These are phyloP conservation scores for Corythucha ciliata DNA, from an alignment of 2,888 invertebrate genomes.

Conservation along the genomic window DNA sequence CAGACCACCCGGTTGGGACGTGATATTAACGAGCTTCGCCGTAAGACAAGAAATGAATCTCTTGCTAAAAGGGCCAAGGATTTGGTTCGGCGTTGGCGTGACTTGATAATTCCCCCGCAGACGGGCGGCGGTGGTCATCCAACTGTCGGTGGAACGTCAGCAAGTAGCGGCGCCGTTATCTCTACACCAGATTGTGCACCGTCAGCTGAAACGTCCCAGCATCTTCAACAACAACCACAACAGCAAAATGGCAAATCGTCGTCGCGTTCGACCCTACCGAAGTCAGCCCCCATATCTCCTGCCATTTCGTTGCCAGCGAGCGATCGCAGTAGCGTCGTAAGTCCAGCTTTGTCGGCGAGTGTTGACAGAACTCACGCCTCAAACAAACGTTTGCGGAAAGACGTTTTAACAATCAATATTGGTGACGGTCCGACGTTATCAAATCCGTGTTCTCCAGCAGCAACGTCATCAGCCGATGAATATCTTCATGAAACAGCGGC, in stretches of 20 bases:
- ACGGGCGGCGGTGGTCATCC: too few relatives aligned
- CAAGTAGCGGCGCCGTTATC: constrained; percentile 1
- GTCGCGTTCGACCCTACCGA: constrained; percentile 20
- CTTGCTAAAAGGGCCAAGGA: constrained; percentile 85
- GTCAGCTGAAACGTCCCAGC: constrained; percentile 6
- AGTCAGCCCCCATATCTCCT: constrained; percentile 38
- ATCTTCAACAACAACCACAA: too few relatives aligned
- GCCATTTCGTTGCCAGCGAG: constrained; percentile 42
- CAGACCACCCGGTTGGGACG: constrained; percentile 91
- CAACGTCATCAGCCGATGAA: too few relatives aligned
- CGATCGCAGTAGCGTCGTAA: constrained; percentile 30
- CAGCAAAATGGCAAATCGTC: too few relatives aligned
- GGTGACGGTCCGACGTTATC: constrained; percentile 1
- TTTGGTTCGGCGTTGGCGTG: constrained; percentile 85
- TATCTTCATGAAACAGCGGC: neutral
- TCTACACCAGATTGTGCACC: constrained; percentile 23
- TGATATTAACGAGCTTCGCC: constrained; percentile 82
- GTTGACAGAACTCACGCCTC: constrained; percentile 48
- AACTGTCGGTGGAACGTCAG: neutral
- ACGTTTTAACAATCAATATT: too few relatives aligned
- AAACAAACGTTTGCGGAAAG: constrained; percentile 48
- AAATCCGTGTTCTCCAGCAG: neutral
- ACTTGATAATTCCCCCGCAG: constrained; percentile 68
- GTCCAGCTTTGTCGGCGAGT: constrained; percentile 30
- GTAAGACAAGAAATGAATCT: constrained; percentile 72